Evolutionary conservation across 1,140 invertebrate species (phyloP), one percentile per base, ranked within the genome.

Genomic region (Drosophila seguyi): DNA sequence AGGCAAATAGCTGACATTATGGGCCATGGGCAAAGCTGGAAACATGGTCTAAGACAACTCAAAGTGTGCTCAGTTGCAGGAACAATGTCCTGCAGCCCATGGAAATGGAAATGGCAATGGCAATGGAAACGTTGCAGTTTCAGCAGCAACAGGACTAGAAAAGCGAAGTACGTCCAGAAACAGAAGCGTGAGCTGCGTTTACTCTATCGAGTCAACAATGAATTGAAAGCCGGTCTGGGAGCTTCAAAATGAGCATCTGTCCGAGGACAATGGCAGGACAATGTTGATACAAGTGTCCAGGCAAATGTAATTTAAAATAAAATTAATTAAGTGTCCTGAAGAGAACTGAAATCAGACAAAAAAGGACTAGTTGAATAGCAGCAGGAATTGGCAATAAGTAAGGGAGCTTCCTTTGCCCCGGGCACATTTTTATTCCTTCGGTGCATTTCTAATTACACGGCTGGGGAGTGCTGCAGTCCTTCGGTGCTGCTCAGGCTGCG

Each of bases 131-230:
- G 65, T 60, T 78, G 45, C 59, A 25, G 27, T 79, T 79, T 53
- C 65, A 71, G 74, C 52, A 73, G 44, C 42, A 62, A 50, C 55
- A 56, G 34, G 8, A 55, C 22, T 27, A 11, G 29, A 36, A 38
- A 31, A 16, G 22, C 11, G 52, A 47, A 74, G 27, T 36, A 34
- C n/a, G 36, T 48, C 42, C n/a, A 39, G 57, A 47, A 48, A 36
- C 38, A 52, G 50, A 20, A 59, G 61, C 22, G 61, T 56, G 39
- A 59, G 39, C 41, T 31, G 69, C 72, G 78, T 77, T 55, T 74
- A 74, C 80, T 84, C 79, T 83, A 60, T 62, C 59, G 67, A 74
- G 76, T 88, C 80, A 88, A 88, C 83, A 87, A 77, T 86, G 82
- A 81, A 81, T 85, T 85, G 81, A 85, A 74, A 77, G 79, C 77